Conservation (phyloP, 2,113 vertebrate genomes). For the chimpanzee (Pan troglodytes) region NHGRI_mPanTro3-v2.1_pri NC_072403.2:169583501-169584000, state of each 20-base stretch:
- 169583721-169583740: background rate
- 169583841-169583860: no score
- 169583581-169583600: background rate
- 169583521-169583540: background rate
- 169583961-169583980: background rate
- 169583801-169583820: rapidly evolving
- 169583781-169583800: no score
- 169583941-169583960: background rate
- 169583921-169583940: background rate
- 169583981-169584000: background rate
- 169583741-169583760: background rate
- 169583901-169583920: background rate
- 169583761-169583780: rapidly evolving
- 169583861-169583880: background rate
- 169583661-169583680: background rate
- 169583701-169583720: background rate
- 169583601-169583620: background rate
- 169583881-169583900: background rate
- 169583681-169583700: background rate
- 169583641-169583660: background rate
- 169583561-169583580: background rate
- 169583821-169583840: rapidly evolving
- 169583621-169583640: background rate
- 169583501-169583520: background rate
- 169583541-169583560: background rate